These are phyloP conservation scores for Garrulus glandarius DNA, from an alignment of 2,797 vertebrate species.

Conservation along the genomic window DNA sequence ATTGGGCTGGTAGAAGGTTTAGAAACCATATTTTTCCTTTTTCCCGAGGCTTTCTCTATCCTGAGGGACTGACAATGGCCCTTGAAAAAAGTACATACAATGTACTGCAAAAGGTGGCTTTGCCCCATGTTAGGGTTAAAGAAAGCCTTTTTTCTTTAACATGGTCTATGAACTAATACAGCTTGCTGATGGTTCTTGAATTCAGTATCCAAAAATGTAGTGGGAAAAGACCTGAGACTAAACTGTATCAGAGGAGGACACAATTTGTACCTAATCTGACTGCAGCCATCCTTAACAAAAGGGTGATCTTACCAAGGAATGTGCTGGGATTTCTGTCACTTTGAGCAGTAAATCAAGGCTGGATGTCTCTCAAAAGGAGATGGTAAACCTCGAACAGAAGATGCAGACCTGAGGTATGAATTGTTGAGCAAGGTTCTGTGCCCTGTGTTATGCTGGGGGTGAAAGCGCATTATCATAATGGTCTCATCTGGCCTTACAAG, in stretches of 20 bases:
- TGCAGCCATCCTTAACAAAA: background rate
- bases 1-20: background rate
- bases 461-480: background rate
- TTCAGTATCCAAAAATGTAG: background rate
- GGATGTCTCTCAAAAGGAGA: background rate
- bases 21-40: background rate
- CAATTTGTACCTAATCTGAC: background rate
- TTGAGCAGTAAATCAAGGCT: background rate
- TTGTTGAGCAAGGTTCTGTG: background rate
- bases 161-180: background rate
- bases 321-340: background rate
- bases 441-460: background rate
- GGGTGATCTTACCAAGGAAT: background rate
- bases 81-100: background rate
- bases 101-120: background rate
- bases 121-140: background rate
- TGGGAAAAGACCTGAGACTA: background rate
- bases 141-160: background rate
- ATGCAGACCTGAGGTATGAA: background rate
- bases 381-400: background rate
- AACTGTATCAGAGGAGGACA: background rate
- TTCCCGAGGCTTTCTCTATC: background rate
- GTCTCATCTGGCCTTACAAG: background rate
- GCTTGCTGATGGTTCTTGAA: background rate
- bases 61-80: background rate